Evolutionary conservation across 2,888 invertebrate genomes (phyloP).

Genomic region (Andricus curvator): DNA sequence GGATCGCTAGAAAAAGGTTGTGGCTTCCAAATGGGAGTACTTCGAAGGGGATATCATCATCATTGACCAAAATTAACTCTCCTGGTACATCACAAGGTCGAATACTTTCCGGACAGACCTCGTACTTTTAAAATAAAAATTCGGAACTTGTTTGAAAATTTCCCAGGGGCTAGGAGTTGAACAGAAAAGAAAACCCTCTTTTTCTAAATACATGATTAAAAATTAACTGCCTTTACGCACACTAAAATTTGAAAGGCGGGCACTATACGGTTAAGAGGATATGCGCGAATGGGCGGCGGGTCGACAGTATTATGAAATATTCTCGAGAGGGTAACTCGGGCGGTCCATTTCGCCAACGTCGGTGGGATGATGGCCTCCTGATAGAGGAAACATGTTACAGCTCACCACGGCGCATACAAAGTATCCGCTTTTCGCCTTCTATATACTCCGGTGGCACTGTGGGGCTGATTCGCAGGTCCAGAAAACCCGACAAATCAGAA

Average conservation of each 20-base stretch:
- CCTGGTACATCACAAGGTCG: too few species aligned
- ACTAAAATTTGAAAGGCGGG: constrained; percentile 24
- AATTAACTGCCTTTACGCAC: constrained; percentile 30
- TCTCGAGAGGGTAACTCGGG: constrained; percentile 47
- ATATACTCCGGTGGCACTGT: constrained; percentile 32
- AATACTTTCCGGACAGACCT: too few species aligned
- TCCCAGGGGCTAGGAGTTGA: not conserved
- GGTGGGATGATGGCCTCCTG: constrained; percentile 63
- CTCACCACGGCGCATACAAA: constrained; percentile 67
- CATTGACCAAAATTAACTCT: too few species aligned
- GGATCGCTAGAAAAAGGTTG: too few species aligned
- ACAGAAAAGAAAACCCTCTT: not conserved
- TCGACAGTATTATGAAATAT: constrained; percentile 56
- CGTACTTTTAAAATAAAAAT: too few species aligned
- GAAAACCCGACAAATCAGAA: constrained; percentile 52
- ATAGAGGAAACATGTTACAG: constrained; percentile 70
- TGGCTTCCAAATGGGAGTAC: too few species aligned
- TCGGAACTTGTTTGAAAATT: too few species aligned
- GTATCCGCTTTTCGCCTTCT: constrained; percentile 53
- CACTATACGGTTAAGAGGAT: constrained; percentile 44
- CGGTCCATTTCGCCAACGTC: constrained; percentile 49
- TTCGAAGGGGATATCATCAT: too few species aligned
- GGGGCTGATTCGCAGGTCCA: constrained; percentile 33
- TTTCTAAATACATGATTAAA: constrained; percentile 2
- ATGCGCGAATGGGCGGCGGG: constrained; percentile 46